Evolutionary conservation across 2,888 invertebrate genomes (phyloP).

Genomic region (Phaonia tiefii): DNA sequence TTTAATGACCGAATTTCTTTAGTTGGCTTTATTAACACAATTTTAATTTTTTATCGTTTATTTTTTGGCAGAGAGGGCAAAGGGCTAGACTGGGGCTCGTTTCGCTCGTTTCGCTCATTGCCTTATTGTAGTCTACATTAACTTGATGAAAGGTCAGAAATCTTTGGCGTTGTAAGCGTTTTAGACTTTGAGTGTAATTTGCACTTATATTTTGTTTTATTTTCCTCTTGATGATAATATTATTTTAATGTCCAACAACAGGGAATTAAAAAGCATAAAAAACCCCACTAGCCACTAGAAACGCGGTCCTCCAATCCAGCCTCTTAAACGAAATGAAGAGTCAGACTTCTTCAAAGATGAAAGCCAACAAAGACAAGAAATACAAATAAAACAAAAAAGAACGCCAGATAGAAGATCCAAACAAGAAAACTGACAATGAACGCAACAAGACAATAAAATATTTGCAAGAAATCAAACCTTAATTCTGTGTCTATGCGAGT

Average conservation of each 20-base stretch:
- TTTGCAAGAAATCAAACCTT: conserved; percentile 41
- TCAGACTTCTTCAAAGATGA: background rate
- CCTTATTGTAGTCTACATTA: conserved; percentile 47
- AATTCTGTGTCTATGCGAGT: conserved; percentile 34
- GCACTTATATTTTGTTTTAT: conserved; percentile 55
- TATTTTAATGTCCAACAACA: conserved; percentile 53
- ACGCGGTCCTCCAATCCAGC: background rate
- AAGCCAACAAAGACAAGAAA: background rate
- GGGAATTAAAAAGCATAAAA: conserved; percentile 48
- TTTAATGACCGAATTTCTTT: background rate
- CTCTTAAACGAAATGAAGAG: background rate
- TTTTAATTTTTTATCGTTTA: conserved; percentile 36
- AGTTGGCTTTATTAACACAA: conserved; percentile 37
- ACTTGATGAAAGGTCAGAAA: conserved; percentile 61
- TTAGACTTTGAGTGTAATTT: conserved; percentile 57
- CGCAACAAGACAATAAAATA: conserved; percentile 49
- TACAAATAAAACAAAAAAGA: conserved; percentile 7
- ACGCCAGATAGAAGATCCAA: conserved; percentile 5
- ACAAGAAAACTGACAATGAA: conserved; percentile 18
- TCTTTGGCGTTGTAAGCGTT: conserved; percentile 64
- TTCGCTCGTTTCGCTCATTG: conserved; percentile 15
- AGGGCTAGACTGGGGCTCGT: background rate
- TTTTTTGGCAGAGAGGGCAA: conserved; percentile 23
- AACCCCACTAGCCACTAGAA: conserved; percentile 45
- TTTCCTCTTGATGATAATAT: conserved; percentile 38